phyloP scores from a whole-genome alignment of 1,140 invertebrate species.

The Drosophila pseudoananassae region DNA sequence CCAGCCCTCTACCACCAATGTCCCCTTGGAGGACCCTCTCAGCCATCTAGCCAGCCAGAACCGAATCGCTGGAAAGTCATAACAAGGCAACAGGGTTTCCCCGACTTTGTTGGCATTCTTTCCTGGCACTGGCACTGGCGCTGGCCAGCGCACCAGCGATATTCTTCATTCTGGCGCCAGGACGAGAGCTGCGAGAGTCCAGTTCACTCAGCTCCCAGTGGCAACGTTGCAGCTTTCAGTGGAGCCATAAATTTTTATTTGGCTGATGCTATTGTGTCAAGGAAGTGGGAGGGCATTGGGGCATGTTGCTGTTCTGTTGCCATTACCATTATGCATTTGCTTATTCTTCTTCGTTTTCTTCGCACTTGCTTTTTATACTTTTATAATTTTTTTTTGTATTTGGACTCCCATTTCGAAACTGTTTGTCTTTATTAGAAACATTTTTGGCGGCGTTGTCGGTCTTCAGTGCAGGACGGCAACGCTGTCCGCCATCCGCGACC shows the following conservation, averaged over 20 bases:
- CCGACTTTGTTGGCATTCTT: slow-evolving; percentile 9
- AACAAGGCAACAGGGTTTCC: slow-evolving; percentile 54
- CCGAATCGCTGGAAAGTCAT: slow-evolving; percentile 64
- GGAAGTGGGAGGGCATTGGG: slow-evolving; percentile 21
- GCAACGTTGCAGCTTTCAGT: slow-evolving; percentile 70
- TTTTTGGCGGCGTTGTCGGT: slow-evolving; percentile 42
- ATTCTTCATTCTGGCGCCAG: slow-evolving; percentile 27
- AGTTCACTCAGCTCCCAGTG: slow-evolving; percentile 38
- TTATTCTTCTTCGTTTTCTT: slow-evolving; percentile 26
- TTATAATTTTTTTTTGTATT: background rate
- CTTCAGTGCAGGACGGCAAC: slow-evolving; percentile 52
- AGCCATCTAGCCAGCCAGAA: slow-evolving; percentile 39
- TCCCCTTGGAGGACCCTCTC: slow-evolving; percentile 27
- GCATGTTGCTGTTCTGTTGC: slow-evolving; percentile 28
- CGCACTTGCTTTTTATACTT: slow-evolving; percentile 15
- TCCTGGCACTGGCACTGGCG: slow-evolving; percentile 18
- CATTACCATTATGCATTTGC: slow-evolving; percentile 73
- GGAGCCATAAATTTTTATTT: slow-evolving; percentile 80
- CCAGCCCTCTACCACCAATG: background rate
- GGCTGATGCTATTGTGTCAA: slow-evolving; percentile 76
- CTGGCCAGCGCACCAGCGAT: slow-evolving; percentile 15
- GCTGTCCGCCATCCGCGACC: slow-evolving; percentile 32
- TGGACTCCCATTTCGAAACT: slow-evolving; percentile 41
- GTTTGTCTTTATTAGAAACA: slow-evolving; percentile 75
- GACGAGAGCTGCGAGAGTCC: slow-evolving; percentile 31